Percentiles rank a stretch among this genome's conserved stretches.
Conservation (phyloP, 1,140 invertebrate genomes). For the Drosophila tropicalis region DNA sequence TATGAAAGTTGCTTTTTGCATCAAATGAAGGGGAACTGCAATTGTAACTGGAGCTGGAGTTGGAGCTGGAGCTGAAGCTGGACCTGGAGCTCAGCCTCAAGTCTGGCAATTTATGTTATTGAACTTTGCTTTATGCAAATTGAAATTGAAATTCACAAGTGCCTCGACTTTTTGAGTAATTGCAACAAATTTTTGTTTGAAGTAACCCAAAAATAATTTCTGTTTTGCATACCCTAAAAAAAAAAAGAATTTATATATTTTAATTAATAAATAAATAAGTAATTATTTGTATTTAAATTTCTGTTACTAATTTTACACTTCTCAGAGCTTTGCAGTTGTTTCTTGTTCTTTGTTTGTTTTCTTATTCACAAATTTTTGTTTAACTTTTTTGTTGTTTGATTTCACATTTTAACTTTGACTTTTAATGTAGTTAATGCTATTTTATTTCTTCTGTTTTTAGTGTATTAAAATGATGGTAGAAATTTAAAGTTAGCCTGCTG, state of each 20-base stretch:
- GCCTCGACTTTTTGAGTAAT: conserved; percentile 38
- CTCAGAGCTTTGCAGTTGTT: too few relatives aligned
- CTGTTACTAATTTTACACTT: too few relatives aligned
- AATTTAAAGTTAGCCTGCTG: not conserved
- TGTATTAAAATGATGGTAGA: not conserved
- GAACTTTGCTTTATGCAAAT: conserved; percentile 72
- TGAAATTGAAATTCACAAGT: conserved; percentile 42
- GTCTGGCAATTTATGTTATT: conserved; percentile 62
- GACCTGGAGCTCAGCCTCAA: conserved; percentile 26
- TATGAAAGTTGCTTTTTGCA: conserved; percentile 65
- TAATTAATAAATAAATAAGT: too few relatives aligned
- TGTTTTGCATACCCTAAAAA: conserved; percentile 1
- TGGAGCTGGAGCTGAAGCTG: conserved; percentile 23
- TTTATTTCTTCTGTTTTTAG: not conserved
- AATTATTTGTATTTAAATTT: too few relatives aligned
- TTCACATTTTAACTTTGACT: not conserved
- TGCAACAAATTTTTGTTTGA: conserved; percentile 43
- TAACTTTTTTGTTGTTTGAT: too few relatives aligned
- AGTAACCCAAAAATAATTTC: not conserved
- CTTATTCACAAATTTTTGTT: too few relatives aligned
- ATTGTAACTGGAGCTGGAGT: conserved; percentile 11
- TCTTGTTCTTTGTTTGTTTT: too few relatives aligned
- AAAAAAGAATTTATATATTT: too few relatives aligned
- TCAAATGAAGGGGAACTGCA: conserved; percentile 55
- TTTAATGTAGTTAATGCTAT: not conserved